phyloP scores from a whole-genome alignment of 2,888 invertebrate species.

The Campoletis raptor region DNA sequence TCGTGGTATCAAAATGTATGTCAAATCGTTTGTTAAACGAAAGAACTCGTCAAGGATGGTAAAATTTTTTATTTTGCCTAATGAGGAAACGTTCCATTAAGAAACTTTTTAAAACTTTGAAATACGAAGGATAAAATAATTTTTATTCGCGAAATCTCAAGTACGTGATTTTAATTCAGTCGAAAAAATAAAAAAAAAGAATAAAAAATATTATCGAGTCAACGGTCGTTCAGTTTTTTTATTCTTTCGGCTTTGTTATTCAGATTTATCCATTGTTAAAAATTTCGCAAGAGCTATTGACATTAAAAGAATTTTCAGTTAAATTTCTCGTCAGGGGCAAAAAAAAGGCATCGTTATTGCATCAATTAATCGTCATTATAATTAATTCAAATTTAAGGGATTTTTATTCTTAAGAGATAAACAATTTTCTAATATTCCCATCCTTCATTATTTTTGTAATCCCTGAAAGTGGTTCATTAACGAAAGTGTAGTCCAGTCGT shows the following conservation, averaged over 20 bases:
- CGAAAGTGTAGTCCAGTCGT: neutral
- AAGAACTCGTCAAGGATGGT: neutral
- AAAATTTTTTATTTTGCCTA: neutral
- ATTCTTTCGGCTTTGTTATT: neutral
- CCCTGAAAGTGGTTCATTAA: neutral
- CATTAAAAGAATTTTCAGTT: neutral
- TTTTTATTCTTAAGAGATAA: neutral
- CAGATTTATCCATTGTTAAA: neutral
- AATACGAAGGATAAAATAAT: neutral
- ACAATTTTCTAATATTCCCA: neutral
- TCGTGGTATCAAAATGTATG: neutral
- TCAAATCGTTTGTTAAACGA: slow-evolving; percentile 3
- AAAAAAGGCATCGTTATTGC: neutral
- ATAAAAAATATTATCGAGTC: neutral
- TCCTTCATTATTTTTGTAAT: neutral
- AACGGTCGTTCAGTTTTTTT: neutral
- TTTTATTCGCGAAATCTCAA: neutral
- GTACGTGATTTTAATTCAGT: neutral
- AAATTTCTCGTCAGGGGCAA: neutral
- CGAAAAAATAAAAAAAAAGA: neutral
- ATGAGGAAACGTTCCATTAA: neutral
- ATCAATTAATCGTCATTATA: neutral
- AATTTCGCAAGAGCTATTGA: neutral
- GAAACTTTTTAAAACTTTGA: neutral
- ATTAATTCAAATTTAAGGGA: neutral